Conservation (phyloP, 2,797 vertebrate genomes). For the Lerista edwardsae region DNA sequence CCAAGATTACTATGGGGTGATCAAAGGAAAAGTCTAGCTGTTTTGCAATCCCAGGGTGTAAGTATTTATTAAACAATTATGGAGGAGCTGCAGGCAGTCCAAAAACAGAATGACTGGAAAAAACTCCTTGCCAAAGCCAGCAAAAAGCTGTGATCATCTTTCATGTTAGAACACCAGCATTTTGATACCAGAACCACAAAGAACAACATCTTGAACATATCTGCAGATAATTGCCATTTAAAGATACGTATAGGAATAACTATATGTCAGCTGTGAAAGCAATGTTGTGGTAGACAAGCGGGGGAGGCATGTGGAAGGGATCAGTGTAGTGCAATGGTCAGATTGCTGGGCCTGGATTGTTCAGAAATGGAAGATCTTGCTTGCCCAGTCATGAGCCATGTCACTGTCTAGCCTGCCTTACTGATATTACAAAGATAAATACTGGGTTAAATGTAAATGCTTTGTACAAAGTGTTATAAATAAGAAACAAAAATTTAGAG, state of each 20-base stretch:
- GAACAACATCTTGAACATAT: neutral
- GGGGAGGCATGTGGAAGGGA: neutral
- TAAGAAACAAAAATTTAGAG: neutral
- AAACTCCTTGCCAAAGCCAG: fast-evolving
- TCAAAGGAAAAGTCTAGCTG: fast-evolving
- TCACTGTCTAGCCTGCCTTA: neutral
- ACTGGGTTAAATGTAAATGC: neutral
- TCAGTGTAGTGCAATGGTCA: neutral
- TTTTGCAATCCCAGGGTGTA: fast-evolving
- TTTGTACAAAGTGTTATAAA: neutral
- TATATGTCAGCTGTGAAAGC: neutral
- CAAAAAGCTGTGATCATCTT: fast-evolving
- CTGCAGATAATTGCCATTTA: neutral
- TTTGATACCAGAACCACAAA: fast-evolving
- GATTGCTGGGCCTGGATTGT: neutral
- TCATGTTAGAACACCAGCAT: neutral
- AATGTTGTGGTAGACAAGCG: neutral
- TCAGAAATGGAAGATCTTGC: neutral
- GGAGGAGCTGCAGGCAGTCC: fast-evolving
- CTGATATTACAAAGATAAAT: neutral
- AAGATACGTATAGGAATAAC: fast-evolving
- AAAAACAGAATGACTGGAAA: fast-evolving
- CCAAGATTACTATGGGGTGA: neutral
- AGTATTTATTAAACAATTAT: fast-evolving
- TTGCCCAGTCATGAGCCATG: neutral